Conservation (phyloP, 2,888 invertebrate species). For the Saturnia japonica region DNA sequence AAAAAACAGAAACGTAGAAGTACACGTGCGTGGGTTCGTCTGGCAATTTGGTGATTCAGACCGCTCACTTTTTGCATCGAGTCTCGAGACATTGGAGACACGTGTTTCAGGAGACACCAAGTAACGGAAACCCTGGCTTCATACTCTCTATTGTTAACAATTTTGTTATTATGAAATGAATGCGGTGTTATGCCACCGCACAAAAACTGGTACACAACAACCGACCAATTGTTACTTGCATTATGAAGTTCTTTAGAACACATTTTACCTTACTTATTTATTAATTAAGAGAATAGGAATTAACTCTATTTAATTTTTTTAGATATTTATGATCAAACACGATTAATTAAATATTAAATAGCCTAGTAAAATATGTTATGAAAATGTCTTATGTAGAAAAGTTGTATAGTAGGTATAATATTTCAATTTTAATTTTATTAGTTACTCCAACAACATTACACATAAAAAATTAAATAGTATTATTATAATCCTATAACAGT, state of each 20-base stretch:
- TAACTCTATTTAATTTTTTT: too few species aligned
- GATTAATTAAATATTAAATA: too few species aligned
- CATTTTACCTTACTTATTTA: not conserved
- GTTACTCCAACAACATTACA: too few species aligned
- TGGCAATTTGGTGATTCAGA: not conserved
- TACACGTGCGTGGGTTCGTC: not conserved
- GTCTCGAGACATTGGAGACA: not conserved
- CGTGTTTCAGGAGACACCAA: not conserved
- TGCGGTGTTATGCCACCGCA: not conserved
- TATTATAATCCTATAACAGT: too few species aligned
- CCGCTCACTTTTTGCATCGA: conserved; percentile 3
- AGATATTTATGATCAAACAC: too few species aligned
- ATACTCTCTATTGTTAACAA: not conserved
- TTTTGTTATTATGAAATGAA: not conserved
- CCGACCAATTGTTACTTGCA: not conserved
- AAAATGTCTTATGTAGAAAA: too few species aligned
- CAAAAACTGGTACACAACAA: not conserved
- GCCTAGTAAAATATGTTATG: too few species aligned
- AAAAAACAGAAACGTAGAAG: not conserved
- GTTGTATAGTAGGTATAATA: too few species aligned
- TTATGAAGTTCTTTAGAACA: not conserved
- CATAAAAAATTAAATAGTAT: too few species aligned
- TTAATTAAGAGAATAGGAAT: too few species aligned
- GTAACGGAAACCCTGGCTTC: not conserved
- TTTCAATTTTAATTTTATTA: too few species aligned